Conservation (phyloP, 2,797 vertebrate genomes). For the Sebastes hubbsi region DNA sequence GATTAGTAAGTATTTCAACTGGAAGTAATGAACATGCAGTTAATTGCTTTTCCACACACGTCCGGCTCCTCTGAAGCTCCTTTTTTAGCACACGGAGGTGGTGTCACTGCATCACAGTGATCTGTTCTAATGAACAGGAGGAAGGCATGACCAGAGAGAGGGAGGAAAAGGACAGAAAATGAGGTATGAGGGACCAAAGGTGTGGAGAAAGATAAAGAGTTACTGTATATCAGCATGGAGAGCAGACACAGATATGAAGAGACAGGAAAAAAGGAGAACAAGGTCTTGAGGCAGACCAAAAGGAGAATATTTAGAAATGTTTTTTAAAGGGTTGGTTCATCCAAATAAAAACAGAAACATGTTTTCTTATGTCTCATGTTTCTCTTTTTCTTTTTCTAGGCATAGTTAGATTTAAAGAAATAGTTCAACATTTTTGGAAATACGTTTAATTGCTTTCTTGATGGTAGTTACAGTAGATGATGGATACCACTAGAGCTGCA, state of each 20-base stretch:
- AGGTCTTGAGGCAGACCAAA: background rate
- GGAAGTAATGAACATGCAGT: constrained; percentile 40
- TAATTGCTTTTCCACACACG: constrained; percentile 57
- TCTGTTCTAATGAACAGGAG: constrained; percentile 19
- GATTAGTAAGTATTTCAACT: constrained; percentile 53
- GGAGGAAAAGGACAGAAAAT: background rate
- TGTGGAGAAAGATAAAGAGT: background rate
- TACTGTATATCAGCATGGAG: background rate
- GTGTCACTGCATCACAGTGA: constrained; percentile 24
- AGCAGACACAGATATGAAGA: background rate
- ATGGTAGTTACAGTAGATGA: background rate
- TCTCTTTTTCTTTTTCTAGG: too few relatives aligned
- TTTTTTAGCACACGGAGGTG: background rate
- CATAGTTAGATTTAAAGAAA: background rate
- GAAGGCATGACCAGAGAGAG: background rate
- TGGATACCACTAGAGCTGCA: background rate
- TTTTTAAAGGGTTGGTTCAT: background rate
- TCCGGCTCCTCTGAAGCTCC: constrained; percentile 23
- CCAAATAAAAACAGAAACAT: background rate
- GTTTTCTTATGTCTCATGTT: background rate
- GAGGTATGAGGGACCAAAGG: background rate
- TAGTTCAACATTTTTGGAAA: background rate
- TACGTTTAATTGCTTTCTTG: background rate
- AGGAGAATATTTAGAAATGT: background rate
- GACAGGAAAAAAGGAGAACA: background rate